Percentiles rank a stretch among this genome's conserved stretches.
Evolutionary conservation across 37 sponge, comb jelly and placozoan species (phyloP).

Genomic region (Amphimedon queenslandica): DNA sequence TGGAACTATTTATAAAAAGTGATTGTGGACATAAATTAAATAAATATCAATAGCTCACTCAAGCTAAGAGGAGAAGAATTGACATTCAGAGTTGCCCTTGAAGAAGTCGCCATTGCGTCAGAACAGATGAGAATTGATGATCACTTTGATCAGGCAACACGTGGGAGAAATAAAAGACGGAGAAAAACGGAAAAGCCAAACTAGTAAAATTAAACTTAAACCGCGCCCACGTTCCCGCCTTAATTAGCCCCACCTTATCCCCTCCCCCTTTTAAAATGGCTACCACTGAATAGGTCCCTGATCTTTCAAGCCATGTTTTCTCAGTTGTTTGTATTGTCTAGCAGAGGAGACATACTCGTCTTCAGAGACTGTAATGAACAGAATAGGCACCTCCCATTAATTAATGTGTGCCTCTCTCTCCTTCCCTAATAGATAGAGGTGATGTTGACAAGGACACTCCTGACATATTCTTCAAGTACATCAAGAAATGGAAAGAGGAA

Average conservation of each 20-base stretch:
- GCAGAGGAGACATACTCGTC: conserved; percentile 89
- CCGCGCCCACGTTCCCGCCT: too few relatives aligned
- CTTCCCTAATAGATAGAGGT: conserved; percentile 44
- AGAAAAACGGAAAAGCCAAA: too few relatives aligned
- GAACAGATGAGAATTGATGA: too few relatives aligned
- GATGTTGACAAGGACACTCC: conserved; percentile 58
- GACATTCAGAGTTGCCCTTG: too few relatives aligned
- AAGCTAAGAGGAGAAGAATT: conserved; percentile 39
- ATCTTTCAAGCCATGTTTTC: too few relatives aligned
- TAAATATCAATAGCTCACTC: conserved; percentile 13
- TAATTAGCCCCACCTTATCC: too few relatives aligned
- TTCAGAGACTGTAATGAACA: conserved; percentile 96
- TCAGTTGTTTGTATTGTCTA: conserved; percentile 90
- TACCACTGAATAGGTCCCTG: too few relatives aligned
- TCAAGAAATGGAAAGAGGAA: conserved; percentile 76
- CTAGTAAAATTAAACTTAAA: too few relatives aligned
- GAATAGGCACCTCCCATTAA: not conserved
- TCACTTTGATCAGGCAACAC: too few relatives aligned
- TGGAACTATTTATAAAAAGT: conserved; percentile 18
- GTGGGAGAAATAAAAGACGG: too few relatives aligned
- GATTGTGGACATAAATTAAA: not conserved
- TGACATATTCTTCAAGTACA: conserved; percentile 76
- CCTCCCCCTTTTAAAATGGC: too few relatives aligned
- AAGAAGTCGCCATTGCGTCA: too few relatives aligned
- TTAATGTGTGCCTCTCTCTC: not conserved